Evolutionary conservation across 2,113 vertebrate genomes (phyloP).

Genomic region (Poeciliopsis occidentalis): DNA sequence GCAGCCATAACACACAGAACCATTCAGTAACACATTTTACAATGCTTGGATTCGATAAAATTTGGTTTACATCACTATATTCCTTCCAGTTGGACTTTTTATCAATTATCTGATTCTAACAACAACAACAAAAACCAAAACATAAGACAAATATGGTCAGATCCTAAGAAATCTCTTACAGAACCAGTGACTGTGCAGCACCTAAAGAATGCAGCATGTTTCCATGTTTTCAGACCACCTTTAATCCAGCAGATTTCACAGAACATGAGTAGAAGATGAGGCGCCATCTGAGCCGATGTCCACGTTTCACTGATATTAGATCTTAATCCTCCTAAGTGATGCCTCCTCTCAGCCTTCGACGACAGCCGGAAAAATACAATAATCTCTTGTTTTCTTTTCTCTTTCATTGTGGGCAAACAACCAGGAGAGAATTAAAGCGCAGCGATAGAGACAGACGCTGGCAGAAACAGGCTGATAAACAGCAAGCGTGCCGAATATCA

Average conservation of each 20-base stretch:
- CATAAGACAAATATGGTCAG: not conserved
- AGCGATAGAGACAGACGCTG: slow-evolving; percentile 25
- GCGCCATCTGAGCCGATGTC: slow-evolving; percentile 3
- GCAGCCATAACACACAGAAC: no score
- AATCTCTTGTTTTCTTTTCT: slow-evolving; percentile 44
- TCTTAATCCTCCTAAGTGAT: slow-evolving; percentile 38
- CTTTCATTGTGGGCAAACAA: slow-evolving; percentile 39
- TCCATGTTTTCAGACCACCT: slow-evolving; percentile 2
- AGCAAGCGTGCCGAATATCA: slow-evolving; percentile 63
- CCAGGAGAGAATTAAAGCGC: slow-evolving; percentile 43
- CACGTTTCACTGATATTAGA: slow-evolving; percentile 26
- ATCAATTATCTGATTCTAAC: not conserved
- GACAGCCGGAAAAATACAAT: slow-evolving; percentile 46
- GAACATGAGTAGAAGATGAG: slow-evolving; percentile 19
- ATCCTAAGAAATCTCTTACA: not conserved
- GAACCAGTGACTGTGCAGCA: not conserved
- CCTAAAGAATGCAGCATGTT: slow-evolving; percentile 9
- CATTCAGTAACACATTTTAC: no score
- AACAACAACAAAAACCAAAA: no score
- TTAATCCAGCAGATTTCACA: slow-evolving; percentile 40
- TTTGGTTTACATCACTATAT: not conserved
- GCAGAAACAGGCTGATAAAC: slow-evolving; percentile 45
- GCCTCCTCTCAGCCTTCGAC: slow-evolving; percentile 20
- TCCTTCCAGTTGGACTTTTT: not conserved
- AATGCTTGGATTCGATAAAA: not conserved